These are phyloP conservation scores for Protobothrops flavoviridis DNA, from an alignment of 2,113 vertebrate genomes.

Conservation along the genomic window DNA sequence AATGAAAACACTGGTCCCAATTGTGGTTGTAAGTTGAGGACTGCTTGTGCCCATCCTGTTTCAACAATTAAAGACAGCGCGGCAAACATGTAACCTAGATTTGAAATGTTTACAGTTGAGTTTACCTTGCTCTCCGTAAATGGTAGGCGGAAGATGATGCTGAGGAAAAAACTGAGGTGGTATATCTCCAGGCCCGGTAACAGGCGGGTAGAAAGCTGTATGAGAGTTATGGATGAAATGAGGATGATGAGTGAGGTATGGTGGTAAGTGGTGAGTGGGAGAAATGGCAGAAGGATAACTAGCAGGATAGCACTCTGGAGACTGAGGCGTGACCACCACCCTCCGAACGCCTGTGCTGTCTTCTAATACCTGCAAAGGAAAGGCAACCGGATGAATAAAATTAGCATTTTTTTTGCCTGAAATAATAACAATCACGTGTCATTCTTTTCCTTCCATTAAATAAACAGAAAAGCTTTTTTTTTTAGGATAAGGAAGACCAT, in stretches of 20 bases:
- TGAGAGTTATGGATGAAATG: conserved; percentile 96
- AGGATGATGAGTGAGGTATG: conserved; percentile 88
- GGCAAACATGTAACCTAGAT: accelerated
- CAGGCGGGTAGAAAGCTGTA: conserved; percentile 91
- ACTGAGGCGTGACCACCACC: conserved; percentile 96
- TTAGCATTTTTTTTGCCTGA: background rate
- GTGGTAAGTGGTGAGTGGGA: conserved; percentile 91
- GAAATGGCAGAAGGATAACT: conserved; percentile 95
- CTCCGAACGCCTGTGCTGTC: conserved; percentile 93
- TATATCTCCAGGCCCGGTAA: conserved; percentile 90
- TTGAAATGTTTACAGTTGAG: background rate
- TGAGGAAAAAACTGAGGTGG: conserved; percentile 92
- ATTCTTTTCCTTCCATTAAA: conserved; percentile 8
- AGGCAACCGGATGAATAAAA: conserved; percentile 29
- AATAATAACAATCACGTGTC: background rate
- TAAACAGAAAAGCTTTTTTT: background rate
- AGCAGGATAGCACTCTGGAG: conserved; percentile 93
- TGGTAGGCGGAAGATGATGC: conserved; percentile 89
- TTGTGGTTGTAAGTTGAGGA: background rate
- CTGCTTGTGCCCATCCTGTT: background rate
- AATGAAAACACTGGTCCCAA: background rate
- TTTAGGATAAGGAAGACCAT: conserved; percentile 2
- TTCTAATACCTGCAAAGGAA: conserved; percentile 85
- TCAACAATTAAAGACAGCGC: background rate
- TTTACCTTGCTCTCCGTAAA: conserved; percentile 94